Percentiles rank a stretch among this genome's conserved stretches.
These are phyloP conservation scores for Aspiorhynchus laticeps DNA, from an alignment of 2,113 vertebrate species.

Conservation along the genomic window DNA sequence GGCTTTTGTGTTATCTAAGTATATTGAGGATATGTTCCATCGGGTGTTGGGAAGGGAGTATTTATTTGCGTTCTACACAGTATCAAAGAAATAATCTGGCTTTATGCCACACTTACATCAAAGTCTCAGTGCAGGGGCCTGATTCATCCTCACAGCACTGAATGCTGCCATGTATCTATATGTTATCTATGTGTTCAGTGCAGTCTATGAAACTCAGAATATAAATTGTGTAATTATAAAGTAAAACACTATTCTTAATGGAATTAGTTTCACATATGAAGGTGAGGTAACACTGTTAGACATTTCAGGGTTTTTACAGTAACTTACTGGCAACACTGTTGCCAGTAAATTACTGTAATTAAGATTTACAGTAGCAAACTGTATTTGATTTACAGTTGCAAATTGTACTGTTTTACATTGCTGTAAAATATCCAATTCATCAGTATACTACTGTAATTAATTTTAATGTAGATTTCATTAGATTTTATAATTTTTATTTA, in stretches of 20 bases:
- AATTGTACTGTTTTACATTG: too few relatives aligned
- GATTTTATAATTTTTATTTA: too few relatives aligned
- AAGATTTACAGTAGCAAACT: too few relatives aligned
- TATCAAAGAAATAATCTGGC: neutral
- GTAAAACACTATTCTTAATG: neutral
- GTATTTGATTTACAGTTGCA: too few relatives aligned
- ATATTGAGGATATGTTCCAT: neutral
- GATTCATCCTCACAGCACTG: neutral
- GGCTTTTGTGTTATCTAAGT: constrained; percentile 5
- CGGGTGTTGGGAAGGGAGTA: neutral
- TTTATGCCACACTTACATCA: constrained; percentile 13
- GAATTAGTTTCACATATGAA: neutral
- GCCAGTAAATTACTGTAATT: too few relatives aligned
- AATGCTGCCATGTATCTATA: neutral
- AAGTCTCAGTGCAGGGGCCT: neutral
- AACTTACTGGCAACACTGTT: too few relatives aligned
- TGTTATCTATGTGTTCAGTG: neutral
- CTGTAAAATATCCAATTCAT: too few relatives aligned
- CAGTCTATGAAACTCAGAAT: neutral
- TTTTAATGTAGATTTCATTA: too few relatives aligned
- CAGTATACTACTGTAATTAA: too few relatives aligned
- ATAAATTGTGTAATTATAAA: neutral
- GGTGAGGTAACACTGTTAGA: too few relatives aligned
- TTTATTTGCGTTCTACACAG: neutral
- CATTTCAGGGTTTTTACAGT: too few relatives aligned